phyloP scores from a whole-genome alignment of 2,113 vertebrate species.

The Erythrocercus mccallii region DNA sequence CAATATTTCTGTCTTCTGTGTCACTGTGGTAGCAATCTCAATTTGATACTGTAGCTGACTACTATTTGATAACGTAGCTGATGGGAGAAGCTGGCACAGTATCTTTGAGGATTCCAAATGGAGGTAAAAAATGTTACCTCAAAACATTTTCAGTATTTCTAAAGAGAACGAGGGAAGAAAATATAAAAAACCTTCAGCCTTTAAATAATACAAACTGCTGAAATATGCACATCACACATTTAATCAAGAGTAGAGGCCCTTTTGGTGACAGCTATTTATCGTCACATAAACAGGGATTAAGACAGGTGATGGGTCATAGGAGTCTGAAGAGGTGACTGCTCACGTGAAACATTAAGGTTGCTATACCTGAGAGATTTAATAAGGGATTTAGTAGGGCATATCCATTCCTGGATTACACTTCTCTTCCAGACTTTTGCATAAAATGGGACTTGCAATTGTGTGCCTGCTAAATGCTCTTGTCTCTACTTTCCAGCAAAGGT shows the following conservation, averaged over 20 bases:
- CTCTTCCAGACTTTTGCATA: neutral
- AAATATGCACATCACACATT: slow-evolving; percentile 36
- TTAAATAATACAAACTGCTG: neutral
- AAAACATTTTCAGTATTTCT: neutral
- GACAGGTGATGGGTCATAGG: neutral
- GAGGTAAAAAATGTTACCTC: neutral
- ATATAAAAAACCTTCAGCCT: neutral
- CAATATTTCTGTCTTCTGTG: slow-evolving; percentile 3
- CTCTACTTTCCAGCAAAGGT: neutral
- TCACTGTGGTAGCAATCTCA: slow-evolving; percentile 15
- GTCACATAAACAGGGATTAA: neutral
- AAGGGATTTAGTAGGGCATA: neutral
- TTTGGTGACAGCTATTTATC: slow-evolving; percentile 20
- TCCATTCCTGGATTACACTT: neutral
- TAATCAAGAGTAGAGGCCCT: slow-evolving; percentile 38
- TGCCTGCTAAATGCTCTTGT: neutral
- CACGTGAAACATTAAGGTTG: neutral
- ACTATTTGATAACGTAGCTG: neutral
- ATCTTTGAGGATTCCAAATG: neutral
- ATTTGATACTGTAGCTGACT: neutral
- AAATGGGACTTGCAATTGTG: neutral
- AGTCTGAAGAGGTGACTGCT: neutral
- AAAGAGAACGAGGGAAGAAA: neutral
- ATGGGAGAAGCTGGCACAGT: neutral
- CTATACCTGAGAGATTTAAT: neutral